Base-by-base conservation (phyloP, 2,888 invertebrate genomes). In the Globia sparganii region DNA sequence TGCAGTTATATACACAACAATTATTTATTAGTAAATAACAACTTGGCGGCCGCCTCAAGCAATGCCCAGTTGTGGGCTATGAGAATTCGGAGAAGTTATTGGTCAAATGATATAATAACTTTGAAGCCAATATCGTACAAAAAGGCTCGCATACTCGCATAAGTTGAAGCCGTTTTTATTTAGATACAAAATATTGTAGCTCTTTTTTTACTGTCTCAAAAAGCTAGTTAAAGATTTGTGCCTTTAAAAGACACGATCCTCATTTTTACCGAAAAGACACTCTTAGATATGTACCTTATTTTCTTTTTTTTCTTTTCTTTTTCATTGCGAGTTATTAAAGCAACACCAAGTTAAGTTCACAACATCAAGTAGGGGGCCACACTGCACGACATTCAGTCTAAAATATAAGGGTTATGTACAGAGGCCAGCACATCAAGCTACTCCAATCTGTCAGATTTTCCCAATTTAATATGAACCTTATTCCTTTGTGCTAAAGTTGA, bases 1-100 rank as follows among this genome's bases (percentile, higher is more conserved):
- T 93, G 93, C 93, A 83, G 77, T 90, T 89, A 87, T 86, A n/a
- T 86, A 80, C 82, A 90, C 86, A 83, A 90, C 81, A 81, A 83
- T 66, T 75, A n/a, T 43, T 40, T 68, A 87, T 84, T 83, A 87
- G 84, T 83, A 77, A 83, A 76, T 77, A 83, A 76, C 74, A 84
- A 72, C 73, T 72, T 80, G 82, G 61, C 46, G 53, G 59, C 37
- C 43, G 56, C 58, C n/a, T 62, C 49, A 76, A 85, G 69, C 72
- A 56, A 21, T 72, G 31, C 43, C 21, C 43, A 21, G 28, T 21
- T 43, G 11, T 40, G 28, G 28, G 4, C 21, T 31, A 21, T 46
- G 46, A 8, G 21, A 46, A 31, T 25, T 31, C 6, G 31, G 8
- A 46, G 21, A 31, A 25, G 25, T 46, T 46, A 25, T 46, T 8